phyloP scores from a whole-genome alignment of 2,888 invertebrate species.

The Hyppa rectilinea region DNA sequence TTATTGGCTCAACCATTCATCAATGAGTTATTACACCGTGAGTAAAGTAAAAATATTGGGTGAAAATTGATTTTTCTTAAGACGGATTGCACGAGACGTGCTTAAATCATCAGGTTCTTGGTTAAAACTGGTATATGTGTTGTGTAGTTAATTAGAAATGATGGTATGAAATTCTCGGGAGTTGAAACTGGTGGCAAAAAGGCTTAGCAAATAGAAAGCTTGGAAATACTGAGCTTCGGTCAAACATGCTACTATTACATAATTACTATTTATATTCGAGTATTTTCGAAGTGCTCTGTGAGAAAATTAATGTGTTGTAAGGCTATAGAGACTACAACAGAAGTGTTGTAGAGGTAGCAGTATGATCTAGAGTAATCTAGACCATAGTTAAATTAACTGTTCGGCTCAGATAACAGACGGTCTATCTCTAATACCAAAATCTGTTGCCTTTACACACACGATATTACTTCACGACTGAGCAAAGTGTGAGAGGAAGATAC shows the following conservation, averaged over 20 bases:
- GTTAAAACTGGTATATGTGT: conserved; percentile 19
- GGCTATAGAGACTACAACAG: not conserved
- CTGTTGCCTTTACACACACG: not conserved
- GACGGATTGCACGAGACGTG: conserved; percentile 53
- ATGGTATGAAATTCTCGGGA: conserved; percentile 20
- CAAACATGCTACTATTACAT: not conserved
- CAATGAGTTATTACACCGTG: conserved; percentile 79
- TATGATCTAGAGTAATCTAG: too few relatives aligned
- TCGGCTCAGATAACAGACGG: not conserved
- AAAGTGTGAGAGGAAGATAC: not conserved
- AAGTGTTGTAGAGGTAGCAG: not conserved
- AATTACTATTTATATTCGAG: conserved; percentile 26
- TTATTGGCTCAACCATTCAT: conserved; percentile 83
- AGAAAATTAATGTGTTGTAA: not conserved
- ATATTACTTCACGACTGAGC: not conserved
- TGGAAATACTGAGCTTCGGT: not conserved
- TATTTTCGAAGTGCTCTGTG: not conserved
- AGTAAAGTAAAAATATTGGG: conserved; percentile 80
- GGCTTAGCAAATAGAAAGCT: not conserved
- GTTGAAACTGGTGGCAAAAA: not conserved
- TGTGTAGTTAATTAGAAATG: conserved; percentile 38
- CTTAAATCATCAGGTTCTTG: conserved; percentile 50
- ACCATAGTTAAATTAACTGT: not conserved
- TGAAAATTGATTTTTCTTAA: conserved; percentile 83
- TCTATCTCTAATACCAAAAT: not conserved